A percentile compares a stretch with the other conserved stretches of the same genome.
These are phyloP conservation scores for Arenaria interpres DNA, from an alignment of 2,113 vertebrate species.

Conservation along the genomic window DNA sequence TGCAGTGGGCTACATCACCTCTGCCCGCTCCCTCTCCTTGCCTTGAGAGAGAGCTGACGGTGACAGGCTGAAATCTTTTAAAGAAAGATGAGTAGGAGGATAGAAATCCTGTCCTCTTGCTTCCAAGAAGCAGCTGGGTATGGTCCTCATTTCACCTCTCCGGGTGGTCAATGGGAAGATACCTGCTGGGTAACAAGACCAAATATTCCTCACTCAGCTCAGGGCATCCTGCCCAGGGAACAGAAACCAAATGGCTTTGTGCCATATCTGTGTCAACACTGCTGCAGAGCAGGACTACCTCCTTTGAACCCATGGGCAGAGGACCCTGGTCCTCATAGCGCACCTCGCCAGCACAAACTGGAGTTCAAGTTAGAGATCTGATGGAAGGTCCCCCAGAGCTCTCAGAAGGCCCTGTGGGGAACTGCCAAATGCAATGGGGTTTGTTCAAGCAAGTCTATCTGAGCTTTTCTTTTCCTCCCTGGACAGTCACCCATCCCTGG, in stretches of 20 bases:
- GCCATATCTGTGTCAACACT: not conserved
- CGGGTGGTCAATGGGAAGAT: not conserved
- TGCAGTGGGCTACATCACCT: no score
- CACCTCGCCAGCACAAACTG: not conserved
- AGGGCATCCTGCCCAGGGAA: not conserved
- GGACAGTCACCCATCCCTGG: not conserved
- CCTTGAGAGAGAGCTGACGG: no score
- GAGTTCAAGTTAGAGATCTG: not conserved
- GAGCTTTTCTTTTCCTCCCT: not conserved
- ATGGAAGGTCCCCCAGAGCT: not conserved
- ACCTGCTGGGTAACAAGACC: not conserved
- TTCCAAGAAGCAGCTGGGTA: no score
- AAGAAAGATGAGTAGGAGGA: no score
- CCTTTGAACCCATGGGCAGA: no score
- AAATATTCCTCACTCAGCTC: no score
- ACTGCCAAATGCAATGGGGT: not conserved
- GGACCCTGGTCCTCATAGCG: not conserved
- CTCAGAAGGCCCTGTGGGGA: not conserved
- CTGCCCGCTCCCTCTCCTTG: no score
- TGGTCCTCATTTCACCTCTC: no score
- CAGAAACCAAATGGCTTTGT: not conserved
- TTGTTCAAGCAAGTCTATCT: not conserved
- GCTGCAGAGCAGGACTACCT: no score
- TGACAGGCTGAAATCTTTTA: no score
- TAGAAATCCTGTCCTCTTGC: no score